Evolutionary conservation across 2,113 vertebrate species (phyloP).

Genomic region (Odobenus rosmarus): DNA sequence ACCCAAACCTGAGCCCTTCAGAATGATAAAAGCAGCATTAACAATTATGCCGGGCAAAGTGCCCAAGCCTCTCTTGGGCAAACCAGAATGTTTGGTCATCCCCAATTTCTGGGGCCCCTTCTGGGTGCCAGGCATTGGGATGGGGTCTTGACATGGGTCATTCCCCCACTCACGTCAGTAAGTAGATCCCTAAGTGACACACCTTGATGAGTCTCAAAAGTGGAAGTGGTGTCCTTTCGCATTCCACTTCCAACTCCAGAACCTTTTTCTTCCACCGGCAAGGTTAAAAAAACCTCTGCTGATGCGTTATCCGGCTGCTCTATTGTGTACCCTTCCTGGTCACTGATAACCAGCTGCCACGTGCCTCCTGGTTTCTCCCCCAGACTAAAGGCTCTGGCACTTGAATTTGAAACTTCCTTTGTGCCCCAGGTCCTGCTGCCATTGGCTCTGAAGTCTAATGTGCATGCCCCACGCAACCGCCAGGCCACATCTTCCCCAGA

Average conservation of each 20-base stretch:
- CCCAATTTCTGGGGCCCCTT: background rate
- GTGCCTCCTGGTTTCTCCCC: background rate
- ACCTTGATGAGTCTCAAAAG: background rate
- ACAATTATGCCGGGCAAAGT: background rate
- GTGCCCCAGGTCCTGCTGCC: background rate
- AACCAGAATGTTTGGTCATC: background rate
- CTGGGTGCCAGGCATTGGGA: background rate
- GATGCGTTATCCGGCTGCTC: background rate
- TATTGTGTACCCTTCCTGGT: background rate
- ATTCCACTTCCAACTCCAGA: background rate
- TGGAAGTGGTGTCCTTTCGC: background rate
- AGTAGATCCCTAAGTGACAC: background rate
- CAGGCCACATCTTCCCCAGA: background rate
- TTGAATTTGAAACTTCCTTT: background rate
- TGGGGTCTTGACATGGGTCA: background rate
- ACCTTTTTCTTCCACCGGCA: background rate
- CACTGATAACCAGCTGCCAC: background rate
- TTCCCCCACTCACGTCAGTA: background rate
- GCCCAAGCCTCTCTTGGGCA: background rate
- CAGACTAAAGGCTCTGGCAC: background rate
- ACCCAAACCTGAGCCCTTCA: background rate
- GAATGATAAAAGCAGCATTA: background rate
- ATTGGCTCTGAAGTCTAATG: background rate
- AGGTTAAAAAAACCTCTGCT: background rate
- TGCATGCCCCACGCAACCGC: background rate